A percentile compares a stretch with the other conserved stretches of the same genome.
Conservation (phyloP, 2,797 vertebrate species). For the Jordanella pulchra region DNA sequence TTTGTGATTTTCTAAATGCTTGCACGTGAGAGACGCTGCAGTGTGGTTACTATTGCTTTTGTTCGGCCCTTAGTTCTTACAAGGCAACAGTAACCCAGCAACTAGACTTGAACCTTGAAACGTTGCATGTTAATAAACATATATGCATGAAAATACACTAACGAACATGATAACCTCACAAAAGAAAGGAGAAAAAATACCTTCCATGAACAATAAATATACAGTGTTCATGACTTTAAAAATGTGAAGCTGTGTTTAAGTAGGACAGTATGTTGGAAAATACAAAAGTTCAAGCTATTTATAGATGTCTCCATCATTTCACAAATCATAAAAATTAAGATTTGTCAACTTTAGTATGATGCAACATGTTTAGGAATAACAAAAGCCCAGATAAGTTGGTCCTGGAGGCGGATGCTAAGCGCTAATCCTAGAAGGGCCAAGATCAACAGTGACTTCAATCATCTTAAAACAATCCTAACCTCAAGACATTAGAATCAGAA, state of each 20-base stretch:
- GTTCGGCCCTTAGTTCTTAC: constrained; percentile 50
- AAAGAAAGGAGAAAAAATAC: background rate
- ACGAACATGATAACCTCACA: no score
- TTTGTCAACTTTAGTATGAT: background rate
- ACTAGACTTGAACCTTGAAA: constrained; percentile 71
- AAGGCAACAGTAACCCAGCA: constrained; percentile 84
- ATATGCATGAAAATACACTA: constrained; percentile 24
- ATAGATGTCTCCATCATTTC: background rate
- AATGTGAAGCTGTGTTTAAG: background rate
- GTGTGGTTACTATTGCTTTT: constrained; percentile 39
- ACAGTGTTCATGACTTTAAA: background rate
- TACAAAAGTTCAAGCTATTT: background rate
- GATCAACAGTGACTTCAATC: background rate
- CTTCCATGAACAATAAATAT: background rate
- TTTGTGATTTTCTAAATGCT: background rate
- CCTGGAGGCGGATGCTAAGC: no score
- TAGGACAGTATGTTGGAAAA: background rate
- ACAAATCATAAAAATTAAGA: background rate
- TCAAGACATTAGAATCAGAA: background rate
- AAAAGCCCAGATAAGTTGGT: no score
- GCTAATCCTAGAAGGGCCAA: no score
- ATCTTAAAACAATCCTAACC: background rate
- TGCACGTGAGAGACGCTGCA: constrained; percentile 15
- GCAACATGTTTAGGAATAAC: background rate
- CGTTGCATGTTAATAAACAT: constrained; percentile 53